phyloP scores from a whole-genome alignment of 1,140 invertebrate species.

The Aphelenchoides fujianensis region DNA sequence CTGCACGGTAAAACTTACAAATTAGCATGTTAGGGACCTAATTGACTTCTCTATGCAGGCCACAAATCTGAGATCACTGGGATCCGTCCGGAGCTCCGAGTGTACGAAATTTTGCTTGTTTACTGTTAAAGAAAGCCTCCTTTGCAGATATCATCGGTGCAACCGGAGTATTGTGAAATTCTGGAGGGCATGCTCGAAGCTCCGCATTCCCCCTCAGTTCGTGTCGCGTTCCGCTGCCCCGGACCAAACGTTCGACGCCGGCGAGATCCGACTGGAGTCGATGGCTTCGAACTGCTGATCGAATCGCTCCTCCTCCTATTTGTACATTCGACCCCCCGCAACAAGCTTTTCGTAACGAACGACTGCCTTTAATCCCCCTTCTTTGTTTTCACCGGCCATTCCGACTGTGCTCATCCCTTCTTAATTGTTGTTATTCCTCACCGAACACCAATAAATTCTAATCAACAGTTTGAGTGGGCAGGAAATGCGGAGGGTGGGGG shows the following conservation, averaged over 20 bases:
- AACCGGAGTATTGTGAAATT: background rate
- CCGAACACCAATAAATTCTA: no score
- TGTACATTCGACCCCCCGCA: background rate
- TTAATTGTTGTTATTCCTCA: background rate
- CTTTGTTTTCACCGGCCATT: background rate
- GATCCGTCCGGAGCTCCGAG: background rate
- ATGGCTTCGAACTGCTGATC: conserved; percentile 3
- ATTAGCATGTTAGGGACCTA: no score
- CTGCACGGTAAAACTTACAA: no score
- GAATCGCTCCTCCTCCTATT: background rate
- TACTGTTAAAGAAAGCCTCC: background rate
- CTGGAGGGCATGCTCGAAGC: background rate
- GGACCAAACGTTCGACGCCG: background rate
- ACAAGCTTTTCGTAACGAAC: no score
- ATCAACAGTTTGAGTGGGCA: background rate
- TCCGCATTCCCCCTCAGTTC: background rate
- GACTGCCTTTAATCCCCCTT: no score
- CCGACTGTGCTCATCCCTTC: background rate
- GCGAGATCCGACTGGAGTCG: background rate
- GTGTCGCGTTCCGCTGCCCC: background rate
- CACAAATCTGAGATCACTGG: background rate
- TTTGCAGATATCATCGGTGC: background rate
- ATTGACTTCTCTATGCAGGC: background rate
- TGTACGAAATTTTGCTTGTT: background rate
- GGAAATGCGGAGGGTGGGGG: background rate